Percentiles rank a stretch among this genome's conserved stretches.
These are phyloP conservation scores for Melangyna quadrimaculata DNA, from an alignment of 2,888 invertebrate species.

Conservation along the genomic window DNA sequence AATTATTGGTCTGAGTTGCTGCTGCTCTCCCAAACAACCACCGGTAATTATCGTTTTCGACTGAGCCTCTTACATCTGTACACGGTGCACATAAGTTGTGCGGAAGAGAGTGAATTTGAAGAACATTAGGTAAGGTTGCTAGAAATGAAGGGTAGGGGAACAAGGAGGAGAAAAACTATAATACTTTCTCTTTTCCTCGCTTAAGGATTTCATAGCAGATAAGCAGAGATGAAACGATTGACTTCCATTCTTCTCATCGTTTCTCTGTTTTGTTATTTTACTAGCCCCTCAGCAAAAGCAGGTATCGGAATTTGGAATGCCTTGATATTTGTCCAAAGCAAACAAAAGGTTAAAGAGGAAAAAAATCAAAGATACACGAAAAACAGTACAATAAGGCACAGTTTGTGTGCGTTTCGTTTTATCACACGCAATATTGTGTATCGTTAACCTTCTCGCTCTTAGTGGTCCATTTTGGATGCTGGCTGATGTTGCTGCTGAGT, in stretches of 20 bases:
- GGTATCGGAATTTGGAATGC: constrained; percentile 65
- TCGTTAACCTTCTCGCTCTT: constrained; percentile 72
- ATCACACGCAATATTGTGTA: constrained; percentile 61
- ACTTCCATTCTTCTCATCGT: constrained; percentile 34
- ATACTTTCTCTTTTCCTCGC: constrained; percentile 21
- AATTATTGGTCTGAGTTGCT: constrained; percentile 63
- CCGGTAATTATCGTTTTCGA: constrained; percentile 81
- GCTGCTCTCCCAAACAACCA: constrained; percentile 77
- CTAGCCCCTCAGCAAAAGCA: constrained; percentile 41
- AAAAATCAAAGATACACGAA: constrained; percentile 26
- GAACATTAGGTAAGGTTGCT: constrained; percentile 66
- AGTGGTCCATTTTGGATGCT: constrained; percentile 71
- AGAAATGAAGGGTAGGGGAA: constrained; percentile 52
- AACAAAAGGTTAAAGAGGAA: constrained; percentile 53
- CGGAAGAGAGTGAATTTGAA: constrained; percentile 72
- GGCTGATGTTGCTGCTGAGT: constrained; percentile 66
- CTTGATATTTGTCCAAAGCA: constrained; percentile 68
- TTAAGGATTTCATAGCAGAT: not conserved
- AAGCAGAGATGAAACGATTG: constrained; percentile 18
- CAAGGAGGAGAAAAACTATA: constrained; percentile 53
- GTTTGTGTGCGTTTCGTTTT: constrained; percentile 61
- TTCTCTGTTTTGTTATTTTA: constrained; percentile 62
- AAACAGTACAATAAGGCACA: constrained; percentile 62
- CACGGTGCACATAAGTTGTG: constrained; percentile 65
- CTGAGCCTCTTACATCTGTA: constrained; percentile 73